phyloP scores from a whole-genome alignment of 2,113 vertebrate genomes.

The Crypturellus undulatus region DNA sequence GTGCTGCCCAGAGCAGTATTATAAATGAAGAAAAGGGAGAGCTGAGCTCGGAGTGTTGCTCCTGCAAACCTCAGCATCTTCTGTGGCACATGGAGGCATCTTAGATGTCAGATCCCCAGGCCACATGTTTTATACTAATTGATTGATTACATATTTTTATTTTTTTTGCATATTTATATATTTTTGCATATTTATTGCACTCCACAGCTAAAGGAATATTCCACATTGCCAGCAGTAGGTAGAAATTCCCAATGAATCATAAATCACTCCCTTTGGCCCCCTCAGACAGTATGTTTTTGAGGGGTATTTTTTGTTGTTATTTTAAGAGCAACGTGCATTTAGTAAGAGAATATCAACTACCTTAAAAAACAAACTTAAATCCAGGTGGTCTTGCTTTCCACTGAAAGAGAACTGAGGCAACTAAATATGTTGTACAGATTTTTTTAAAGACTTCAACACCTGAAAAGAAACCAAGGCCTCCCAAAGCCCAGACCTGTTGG shows the following conservation, averaged over 20 bases:
- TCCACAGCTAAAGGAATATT: too few relatives aligned
- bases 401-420: neutral
- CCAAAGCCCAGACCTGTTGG: neutral
- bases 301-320: too few relatives aligned
- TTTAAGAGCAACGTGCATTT: neutral
- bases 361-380: neutral
- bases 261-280: neutral
- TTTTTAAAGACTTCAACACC: neutral
- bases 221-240: too few relatives aligned
- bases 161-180: too few relatives aligned
- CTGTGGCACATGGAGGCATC: neutral
- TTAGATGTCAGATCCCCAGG: neutral
- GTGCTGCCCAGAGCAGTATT: neutral
- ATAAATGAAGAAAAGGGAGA: neutral
- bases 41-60: neutral
- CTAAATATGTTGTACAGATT: too few relatives aligned
- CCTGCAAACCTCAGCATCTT: slow-evolving; percentile 21
- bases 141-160: slow-evolving; percentile 16
- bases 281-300: neutral
- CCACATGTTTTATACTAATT: slow-evolving; percentile 16
- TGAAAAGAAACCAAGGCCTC: too few relatives aligned
- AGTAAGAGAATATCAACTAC: neutral
- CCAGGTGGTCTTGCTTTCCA: neutral
- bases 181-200: too few relatives aligned
- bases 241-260: neutral